phyloP scores from a whole-genome alignment of 2,888 invertebrate genomes.

The Cordilura impudica region DNA sequence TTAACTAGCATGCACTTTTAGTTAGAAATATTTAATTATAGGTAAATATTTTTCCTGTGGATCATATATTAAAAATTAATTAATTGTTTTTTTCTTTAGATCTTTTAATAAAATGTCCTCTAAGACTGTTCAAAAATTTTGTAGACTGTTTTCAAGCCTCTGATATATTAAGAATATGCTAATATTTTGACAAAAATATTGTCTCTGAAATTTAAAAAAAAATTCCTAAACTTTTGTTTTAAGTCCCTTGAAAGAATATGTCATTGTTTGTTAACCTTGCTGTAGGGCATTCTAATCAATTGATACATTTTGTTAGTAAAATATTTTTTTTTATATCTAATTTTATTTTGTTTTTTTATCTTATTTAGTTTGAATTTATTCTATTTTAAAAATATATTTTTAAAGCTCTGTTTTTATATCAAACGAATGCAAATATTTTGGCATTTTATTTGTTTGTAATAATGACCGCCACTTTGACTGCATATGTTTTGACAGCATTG shows the following conservation, averaged over 20 bases:
- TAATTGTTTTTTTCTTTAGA: too few relatives aligned
- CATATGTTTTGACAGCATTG: background rate
- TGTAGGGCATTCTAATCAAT: background rate
- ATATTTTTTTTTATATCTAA: background rate
- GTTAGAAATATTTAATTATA: too few relatives aligned
- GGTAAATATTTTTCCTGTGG: background rate
- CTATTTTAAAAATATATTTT: background rate
- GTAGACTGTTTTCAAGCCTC: too few relatives aligned
- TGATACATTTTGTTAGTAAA: background rate
- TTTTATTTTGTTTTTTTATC: background rate
- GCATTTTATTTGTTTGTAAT: background rate
- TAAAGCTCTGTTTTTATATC: background rate
- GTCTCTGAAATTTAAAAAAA: too few relatives aligned
- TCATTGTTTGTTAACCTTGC: too few relatives aligned
- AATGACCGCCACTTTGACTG: background rate
- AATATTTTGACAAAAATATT: too few relatives aligned
- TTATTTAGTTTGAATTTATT: background rate
- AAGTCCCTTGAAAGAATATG: too few relatives aligned
- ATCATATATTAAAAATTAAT: too few relatives aligned
- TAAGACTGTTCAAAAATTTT: too few relatives aligned
- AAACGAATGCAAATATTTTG: background rate
- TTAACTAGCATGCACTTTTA: background rate
- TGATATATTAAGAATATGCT: too few relatives aligned
- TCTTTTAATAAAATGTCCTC: too few relatives aligned
- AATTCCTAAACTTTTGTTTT: too few relatives aligned